These are phyloP conservation scores for Leptinotarsa haldemani DNA, from an alignment of 2,888 invertebrate genomes.

Conservation along the genomic window DNA sequence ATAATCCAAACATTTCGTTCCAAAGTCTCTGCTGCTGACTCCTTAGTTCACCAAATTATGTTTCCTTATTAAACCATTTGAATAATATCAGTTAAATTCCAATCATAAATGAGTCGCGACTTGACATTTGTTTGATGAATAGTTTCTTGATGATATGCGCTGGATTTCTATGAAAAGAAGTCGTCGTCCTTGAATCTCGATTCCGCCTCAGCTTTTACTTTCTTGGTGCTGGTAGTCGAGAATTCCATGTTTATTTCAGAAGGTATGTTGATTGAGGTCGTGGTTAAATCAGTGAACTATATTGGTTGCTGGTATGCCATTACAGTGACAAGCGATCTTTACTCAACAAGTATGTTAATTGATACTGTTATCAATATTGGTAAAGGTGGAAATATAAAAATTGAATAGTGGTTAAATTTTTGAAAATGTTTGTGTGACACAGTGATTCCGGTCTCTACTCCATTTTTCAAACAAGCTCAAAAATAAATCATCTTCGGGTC, in stretches of 20 bases:
- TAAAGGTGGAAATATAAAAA: too few species aligned
- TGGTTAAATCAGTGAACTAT: conserved; percentile 10
- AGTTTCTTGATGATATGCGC: conserved; percentile 28
- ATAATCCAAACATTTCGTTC: too few species aligned
- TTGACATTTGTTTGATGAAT: conserved; percentile 28
- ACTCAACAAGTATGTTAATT: background rate
- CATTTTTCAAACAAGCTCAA: too few species aligned
- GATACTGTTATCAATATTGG: too few species aligned
- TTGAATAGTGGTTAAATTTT: too few species aligned
- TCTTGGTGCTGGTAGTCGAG: conserved; percentile 33
- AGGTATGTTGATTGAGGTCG: conserved; percentile 34
- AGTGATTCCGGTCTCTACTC: too few species aligned
- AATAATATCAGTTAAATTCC: background rate
- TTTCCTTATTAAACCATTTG: background rate
- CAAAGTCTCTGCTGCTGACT: too few species aligned
- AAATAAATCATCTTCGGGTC: too few species aligned
- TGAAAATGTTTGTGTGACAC: too few species aligned
- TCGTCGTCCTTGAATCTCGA: conserved; percentile 40
- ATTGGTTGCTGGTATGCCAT: background rate
- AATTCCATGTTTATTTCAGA: conserved; percentile 34
- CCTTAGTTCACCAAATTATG: background rate
- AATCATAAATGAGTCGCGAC: background rate
- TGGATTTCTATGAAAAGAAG: conserved; percentile 29
- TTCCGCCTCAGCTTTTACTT: conserved; percentile 43
- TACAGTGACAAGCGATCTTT: background rate